Conservation (phyloP, 2,797 vertebrate genomes). For the Falco columbarius region DNA sequence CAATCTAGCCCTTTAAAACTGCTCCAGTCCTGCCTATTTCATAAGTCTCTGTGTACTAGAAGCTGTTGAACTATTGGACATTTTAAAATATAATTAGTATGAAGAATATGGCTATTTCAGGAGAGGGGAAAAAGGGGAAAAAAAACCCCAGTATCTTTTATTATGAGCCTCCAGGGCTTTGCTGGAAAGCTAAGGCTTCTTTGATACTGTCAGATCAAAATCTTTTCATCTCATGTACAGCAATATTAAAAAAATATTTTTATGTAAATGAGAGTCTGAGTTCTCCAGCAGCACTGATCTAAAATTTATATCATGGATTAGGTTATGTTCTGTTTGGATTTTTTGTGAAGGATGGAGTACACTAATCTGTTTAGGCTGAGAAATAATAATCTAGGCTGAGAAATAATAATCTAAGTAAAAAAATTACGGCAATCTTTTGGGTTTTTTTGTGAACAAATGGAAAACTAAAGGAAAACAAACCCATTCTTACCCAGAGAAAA, state of each 20-base stretch:
- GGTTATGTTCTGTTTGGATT: background rate
- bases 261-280: background rate
- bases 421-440: accelerated
- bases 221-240: slow-evolving; percentile 9
- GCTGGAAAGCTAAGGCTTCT: slow-evolving; percentile 2
- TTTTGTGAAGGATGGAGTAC: background rate
- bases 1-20: background rate
- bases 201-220: slow-evolving; percentile 39
- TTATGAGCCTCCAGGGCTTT: background rate
- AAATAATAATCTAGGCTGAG: background rate
- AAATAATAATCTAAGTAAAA: background rate
- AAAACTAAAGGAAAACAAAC: background rate
- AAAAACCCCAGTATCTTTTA: background rate
- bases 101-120: background rate
- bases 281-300: background rate
- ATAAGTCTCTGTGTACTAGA: background rate
- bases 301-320: background rate
- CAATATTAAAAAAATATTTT: background rate
- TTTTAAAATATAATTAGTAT: background rate
- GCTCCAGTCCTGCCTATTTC: background rate
- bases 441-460: background rate
- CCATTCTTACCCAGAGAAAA: background rate
- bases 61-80: background rate
- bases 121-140: background rate
- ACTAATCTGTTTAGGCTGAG: background rate